Evolutionary conservation across 2,113 vertebrate species (phyloP).

Genomic region (Rostratula benghalensis): DNA sequence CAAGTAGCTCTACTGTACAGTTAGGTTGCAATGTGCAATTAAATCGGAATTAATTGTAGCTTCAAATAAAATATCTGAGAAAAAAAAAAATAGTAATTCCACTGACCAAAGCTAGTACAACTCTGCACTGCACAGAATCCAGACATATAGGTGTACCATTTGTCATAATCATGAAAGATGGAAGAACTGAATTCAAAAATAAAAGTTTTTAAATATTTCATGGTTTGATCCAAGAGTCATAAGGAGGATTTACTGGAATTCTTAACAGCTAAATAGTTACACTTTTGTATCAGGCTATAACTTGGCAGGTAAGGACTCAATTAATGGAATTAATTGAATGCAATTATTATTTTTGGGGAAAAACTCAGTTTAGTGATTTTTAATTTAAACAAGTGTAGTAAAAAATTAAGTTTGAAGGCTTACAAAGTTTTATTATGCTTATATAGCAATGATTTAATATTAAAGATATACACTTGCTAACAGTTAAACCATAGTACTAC

Average conservation of each 20-base stretch:
- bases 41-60: background rate
- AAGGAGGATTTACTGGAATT: background rate
- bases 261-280: background rate
- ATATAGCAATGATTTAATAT: background rate
- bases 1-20: background rate
- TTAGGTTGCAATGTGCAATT: background rate
- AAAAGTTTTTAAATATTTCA: background rate
- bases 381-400: background rate
- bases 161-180: background rate
- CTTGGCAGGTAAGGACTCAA: background rate
- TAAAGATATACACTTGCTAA: background rate
- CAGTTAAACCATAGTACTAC: background rate
- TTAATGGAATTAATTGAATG: background rate
- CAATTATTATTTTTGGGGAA: slow-evolving; percentile 12
- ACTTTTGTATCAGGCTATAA: background rate
- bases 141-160: background rate
- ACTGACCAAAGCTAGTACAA: background rate
- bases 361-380: slow-evolving; percentile 19
- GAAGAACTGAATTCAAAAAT: background rate
- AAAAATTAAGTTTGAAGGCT: background rate
- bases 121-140: background rate
- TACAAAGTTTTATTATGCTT: background rate
- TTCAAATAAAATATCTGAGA: background rate
- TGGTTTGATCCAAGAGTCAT: background rate
- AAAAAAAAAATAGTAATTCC: background rate